Base-by-base conservation (phyloP, 2,797 vertebrate genomes). In the Poeciliopsis gracilis region DNA sequence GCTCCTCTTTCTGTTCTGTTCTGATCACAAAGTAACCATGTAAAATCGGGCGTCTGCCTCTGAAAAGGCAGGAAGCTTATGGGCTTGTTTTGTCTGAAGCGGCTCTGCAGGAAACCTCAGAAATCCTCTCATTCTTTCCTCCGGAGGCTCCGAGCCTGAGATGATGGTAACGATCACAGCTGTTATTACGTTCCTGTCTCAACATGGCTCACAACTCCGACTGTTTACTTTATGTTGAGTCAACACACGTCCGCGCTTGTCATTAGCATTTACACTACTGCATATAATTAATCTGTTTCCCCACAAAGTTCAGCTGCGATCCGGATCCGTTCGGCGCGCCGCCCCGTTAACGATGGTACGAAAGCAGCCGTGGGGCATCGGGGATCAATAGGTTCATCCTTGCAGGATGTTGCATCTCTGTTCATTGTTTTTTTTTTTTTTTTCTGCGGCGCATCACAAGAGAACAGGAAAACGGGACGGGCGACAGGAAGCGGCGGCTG, bases 221-320 rank as follows among this genome's bases (percentile, higher is more conserved):
- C 86, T 86, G 90, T 92, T 91, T 90, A 61, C 81, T 86, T 81
- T 79, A 84, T 1, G 53, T 77, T 75, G 10, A 86, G 87, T 93
- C 92, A 93, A 91, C 75, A 92, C 2, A 23, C 36, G 76, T 75
- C 73, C 71, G 49, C 61, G 77, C 77, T 82, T 82, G 83, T 84
- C 80, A 16, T 72, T 33, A 72, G 51, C 77, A 85, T 89, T 89
- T 79, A 73, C 77, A 76, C 82, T 75, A 77, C 77, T 81, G 76
- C 28, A 75, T 38, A 85, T 77, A 88, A 86, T 86, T 72, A 76
- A 82, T 82, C 72, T 73, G 38, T 87, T 90, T 81, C 81, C 81
- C 82, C 77, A 67, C 72, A 30, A 63, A 72, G 66, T 77, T 8
- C 1, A 25, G 71, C 46, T 87, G 25, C 72, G 73, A 33, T 43